Base-by-base conservation (phyloP, 2,797 vertebrate genomes). In the Malurus splendens region DNA sequence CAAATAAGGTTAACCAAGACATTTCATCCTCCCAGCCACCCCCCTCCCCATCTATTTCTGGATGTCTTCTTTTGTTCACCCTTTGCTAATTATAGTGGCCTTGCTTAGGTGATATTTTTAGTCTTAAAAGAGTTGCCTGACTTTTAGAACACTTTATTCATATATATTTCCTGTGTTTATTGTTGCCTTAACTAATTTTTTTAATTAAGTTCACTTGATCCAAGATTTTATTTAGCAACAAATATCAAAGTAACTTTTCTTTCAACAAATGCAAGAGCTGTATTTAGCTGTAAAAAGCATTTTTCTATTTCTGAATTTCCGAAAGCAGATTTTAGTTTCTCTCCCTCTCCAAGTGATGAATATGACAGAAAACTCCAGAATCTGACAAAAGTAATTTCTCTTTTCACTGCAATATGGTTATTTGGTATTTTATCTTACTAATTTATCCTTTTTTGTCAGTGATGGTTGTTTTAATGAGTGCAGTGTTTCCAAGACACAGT, bases 121-220 rank as follows among this genome's bases (percentile, higher is more conserved):
- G 97, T 87, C 95, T 97, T 96, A 96, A 97, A 97, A 96, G 95
- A 94, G 90, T 95, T 85, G 93, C 90, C 94, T 90, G 97, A 93
- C 94, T 97, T 96, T 95, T 95, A 97, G 97, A 98, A 98, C 97
- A 96, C 97, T 98, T 98, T 97, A 98, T 98, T 98, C 98, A 97
- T 96, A 94, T 97, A 96, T 95, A 97, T 98, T 98, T 99, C 98
- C 98, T 98, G 97, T 98, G 97, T 98, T 98, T 98, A 97, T 97
- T 96, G 96, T 96, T 96, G 79, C 80, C 86, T 94, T 96, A 96
- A 93, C 95, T 92, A 82, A 94, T 96, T 97, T 96, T 94, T 95
- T 36, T 18, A 92, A 97, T 97, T 95, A 96, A 95, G 93, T 89
- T 92, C 95, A 88, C 95, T 95, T 66, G 94, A 96, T 97, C 96